Percentiles rank a stretch among this genome's conserved stretches.
These are phyloP conservation scores for Hypanus sabinus DNA, from an alignment of 2,113 vertebrate species.

Conservation along the genomic window DNA sequence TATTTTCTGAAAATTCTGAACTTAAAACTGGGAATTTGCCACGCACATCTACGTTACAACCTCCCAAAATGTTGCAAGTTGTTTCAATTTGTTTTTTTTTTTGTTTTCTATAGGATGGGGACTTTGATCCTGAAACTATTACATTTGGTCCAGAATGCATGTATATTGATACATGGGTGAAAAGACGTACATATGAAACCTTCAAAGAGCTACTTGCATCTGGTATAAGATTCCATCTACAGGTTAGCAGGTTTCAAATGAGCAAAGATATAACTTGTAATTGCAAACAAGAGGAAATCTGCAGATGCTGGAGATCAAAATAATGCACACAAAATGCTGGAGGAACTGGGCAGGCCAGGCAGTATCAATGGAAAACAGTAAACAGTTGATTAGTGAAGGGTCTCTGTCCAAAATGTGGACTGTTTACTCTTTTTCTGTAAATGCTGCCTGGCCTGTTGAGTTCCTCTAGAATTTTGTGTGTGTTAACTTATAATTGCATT, in stretches of 20 bases:
- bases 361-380: no score
- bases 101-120: conserved; percentile 64
- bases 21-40: background rate
- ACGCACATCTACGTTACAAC: background rate
- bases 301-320: no score
- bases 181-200: conserved; percentile 80
- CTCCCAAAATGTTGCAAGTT: background rate
- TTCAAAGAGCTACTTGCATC: conserved; percentile 91
- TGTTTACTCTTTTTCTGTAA: no score
- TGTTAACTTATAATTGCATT: background rate
- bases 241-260: conserved; percentile 58
- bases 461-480: no score
- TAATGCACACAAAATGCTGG: no score
- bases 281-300: no score
- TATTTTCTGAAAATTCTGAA: background rate
- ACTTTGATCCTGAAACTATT: conserved; percentile 83
- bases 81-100: background rate
- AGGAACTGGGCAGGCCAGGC: no score
- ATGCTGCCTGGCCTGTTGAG: no score
- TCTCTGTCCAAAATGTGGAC: no score
- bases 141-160: conserved; percentile 92
- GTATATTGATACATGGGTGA: conserved; percentile 93
- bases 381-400: no score
- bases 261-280: background rate
- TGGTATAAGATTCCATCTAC: conserved; percentile 93